Evolutionary conservation across 2,113 vertebrate genomes (phyloP).

Genomic region (Corythaixoides concolor): DNA sequence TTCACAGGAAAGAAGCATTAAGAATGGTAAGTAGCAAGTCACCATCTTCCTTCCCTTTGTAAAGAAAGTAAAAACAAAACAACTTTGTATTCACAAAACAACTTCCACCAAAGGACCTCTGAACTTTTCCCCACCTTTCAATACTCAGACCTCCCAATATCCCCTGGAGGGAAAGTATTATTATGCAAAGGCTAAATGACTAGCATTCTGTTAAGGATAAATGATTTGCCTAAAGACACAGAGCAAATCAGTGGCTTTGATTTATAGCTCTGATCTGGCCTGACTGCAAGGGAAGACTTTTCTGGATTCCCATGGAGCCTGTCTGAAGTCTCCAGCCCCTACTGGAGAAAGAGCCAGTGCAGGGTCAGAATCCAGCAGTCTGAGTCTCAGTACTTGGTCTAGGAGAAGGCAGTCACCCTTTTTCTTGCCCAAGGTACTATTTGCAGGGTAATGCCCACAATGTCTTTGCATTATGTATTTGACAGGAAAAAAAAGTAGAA

Average conservation of each 20-base stretch:
- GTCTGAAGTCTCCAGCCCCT: neutral
- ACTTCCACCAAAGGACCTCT: neutral
- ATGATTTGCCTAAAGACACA: conserved; percentile 52
- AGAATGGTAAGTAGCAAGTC: neutral
- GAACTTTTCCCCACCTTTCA: neutral
- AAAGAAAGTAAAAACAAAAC: neutral
- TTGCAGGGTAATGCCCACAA: neutral
- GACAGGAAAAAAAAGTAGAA: conserved; percentile 20
- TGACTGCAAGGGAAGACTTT: neutral
- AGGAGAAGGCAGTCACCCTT: neutral
- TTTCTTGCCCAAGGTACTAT: neutral
- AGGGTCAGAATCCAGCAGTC: neutral
- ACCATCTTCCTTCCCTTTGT: neutral
- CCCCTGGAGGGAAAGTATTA: neutral
- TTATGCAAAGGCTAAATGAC: conserved; percentile 29
- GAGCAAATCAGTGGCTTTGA: conserved; percentile 43
- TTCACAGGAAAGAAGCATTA: neutral
- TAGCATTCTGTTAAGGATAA: conserved; percentile 21
- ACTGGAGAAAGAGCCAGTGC: neutral
- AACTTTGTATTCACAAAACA: neutral
- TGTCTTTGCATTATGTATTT: neutral
- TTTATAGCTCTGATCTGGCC: conserved; percentile 13
- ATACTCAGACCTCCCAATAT: neutral
- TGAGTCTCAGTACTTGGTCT: neutral
- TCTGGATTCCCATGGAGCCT: neutral